These are phyloP conservation scores for Arothron firmamentum DNA, from an alignment of 2,113 vertebrate genomes.

Conservation along the genomic window DNA sequence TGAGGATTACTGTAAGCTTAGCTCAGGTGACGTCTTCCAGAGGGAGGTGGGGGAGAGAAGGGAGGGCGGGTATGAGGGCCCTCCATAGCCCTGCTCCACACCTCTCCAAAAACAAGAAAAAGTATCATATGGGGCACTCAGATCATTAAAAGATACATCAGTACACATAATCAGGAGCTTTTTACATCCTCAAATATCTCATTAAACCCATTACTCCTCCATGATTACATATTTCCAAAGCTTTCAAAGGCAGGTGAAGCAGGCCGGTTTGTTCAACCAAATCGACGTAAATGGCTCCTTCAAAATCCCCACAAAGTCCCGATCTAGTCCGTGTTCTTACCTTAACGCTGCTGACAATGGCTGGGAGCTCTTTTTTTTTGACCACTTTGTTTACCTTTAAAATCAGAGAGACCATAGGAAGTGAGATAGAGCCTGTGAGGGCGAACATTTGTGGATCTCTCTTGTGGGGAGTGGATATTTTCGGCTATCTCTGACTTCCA, in stretches of 20 bases:
- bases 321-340: conserved; percentile 39
- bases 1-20: conserved; percentile 72
- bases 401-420: conserved; percentile 70
- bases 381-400: conserved; percentile 66
- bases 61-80: conserved; percentile 63
- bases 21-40: conserved; percentile 63
- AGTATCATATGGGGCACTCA: conserved; percentile 61
- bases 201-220: conserved; percentile 41
- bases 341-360: conserved; percentile 59
- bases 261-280: conserved; percentile 39
- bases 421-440: conserved; percentile 64
- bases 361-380: conserved; percentile 59
- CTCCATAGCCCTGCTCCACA: conserved; percentile 57
- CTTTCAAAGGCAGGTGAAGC: conserved; percentile 51
- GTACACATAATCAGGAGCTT: conserved; percentile 58
- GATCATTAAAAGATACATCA: conserved; percentile 51
- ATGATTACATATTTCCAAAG: conserved; percentile 54
- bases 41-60: neutral
- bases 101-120: conserved; percentile 42
- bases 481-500: conserved; percentile 62
- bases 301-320: conserved; percentile 36
- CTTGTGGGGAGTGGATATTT: conserved; percentile 68
- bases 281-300: conserved; percentile 42
- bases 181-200: conserved; percentile 45
- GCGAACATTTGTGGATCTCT: conserved; percentile 58